Evolutionary conservation across 2,888 invertebrate species (phyloP).

Genomic region (Synergus umbraculus): DNA sequence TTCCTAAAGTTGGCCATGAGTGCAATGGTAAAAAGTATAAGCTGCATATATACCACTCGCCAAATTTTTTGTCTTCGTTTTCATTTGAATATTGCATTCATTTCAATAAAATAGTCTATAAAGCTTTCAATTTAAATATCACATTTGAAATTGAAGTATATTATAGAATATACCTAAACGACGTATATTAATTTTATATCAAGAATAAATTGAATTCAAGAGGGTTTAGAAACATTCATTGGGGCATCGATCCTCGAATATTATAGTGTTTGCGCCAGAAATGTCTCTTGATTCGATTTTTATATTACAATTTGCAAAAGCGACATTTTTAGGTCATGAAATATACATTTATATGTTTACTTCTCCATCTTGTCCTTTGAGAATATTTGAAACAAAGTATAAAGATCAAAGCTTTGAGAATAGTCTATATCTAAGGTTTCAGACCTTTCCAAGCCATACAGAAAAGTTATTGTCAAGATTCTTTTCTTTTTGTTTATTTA

Average conservation of each 20-base stretch:
- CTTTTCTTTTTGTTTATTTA: neutral
- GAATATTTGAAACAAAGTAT: neutral
- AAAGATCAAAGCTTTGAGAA: neutral
- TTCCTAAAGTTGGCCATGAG: slow-evolving; percentile 13
- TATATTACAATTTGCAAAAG: neutral
- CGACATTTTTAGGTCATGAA: slow-evolving; percentile 4
- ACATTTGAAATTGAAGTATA: too few relatives aligned
- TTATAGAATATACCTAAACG: too few relatives aligned
- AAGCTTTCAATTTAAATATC: too few relatives aligned
- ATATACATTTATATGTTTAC: neutral
- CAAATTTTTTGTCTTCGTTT: neutral
- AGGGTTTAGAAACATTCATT: neutral
- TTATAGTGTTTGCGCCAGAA: neutral
- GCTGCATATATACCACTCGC: neutral
- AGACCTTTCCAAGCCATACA: neutral
- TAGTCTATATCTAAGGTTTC: neutral
- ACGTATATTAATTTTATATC: neutral
- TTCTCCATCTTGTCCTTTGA: neutral
- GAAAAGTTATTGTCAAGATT: neutral
- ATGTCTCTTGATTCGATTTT: neutral
- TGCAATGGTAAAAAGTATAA: slow-evolving; percentile 10
- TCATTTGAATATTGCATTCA: neutral
- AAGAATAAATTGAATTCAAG: neutral
- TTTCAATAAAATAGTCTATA: neutral
- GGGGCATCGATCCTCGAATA: neutral